Evolutionary conservation across 2,797 vertebrate genomes (phyloP).

Genomic region (Phalanger gymnotis): DNA sequence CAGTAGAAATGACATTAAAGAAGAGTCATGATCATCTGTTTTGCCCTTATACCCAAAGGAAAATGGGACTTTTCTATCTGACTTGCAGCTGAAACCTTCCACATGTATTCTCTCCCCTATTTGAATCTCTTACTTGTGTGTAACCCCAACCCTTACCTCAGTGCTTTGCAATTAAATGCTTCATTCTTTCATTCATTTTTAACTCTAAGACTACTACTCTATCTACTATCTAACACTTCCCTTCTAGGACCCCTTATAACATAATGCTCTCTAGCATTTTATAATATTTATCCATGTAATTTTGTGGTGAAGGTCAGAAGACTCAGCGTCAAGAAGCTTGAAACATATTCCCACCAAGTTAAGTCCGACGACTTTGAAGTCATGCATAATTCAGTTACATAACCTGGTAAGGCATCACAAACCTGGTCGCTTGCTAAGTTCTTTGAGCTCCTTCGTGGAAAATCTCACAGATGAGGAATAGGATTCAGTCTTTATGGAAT

Average conservation of each 20-base stretch:
- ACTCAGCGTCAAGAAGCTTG: constrained; percentile 12
- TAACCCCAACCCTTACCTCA: neutral
- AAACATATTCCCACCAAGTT: neutral
- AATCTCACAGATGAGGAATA: constrained; percentile 16
- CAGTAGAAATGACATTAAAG: neutral
- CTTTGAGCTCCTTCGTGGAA: neutral
- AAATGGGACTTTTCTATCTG: no score
- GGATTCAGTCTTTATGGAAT: neutral
- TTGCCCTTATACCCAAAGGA: neutral
- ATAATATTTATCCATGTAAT: neutral
- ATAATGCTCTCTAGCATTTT: constrained; percentile 14
- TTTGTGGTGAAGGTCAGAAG: constrained; percentile 2
- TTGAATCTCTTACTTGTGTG: neutral
- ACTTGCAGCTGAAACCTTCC: neutral
- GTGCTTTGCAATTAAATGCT: neutral
- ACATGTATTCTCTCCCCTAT: neutral
- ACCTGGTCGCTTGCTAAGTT: neutral
- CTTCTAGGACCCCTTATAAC: neutral
- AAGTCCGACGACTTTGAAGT: neutral
- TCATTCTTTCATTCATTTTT: neutral
- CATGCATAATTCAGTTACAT: neutral
- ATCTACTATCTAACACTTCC: neutral
- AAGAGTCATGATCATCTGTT: neutral
- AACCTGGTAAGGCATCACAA: neutral
- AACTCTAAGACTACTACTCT: neutral